Conservation (phyloP, 1,140 invertebrate genomes). For the Tribolium castaneum region DNA sequence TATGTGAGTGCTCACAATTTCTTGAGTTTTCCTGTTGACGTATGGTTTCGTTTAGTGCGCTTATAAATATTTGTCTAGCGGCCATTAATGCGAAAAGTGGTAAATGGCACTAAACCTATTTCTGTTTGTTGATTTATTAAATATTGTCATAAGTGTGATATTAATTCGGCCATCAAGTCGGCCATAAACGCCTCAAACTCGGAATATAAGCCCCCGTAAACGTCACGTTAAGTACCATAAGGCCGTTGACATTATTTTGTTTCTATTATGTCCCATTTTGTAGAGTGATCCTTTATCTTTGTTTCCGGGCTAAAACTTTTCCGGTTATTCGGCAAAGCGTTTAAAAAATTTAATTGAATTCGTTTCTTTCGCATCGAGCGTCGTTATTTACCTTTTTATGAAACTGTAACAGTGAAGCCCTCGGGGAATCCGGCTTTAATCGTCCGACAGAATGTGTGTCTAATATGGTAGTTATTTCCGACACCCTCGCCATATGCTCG, state of each 20-base stretch:
- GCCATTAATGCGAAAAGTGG: background rate
- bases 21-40: too few relatives aligned
- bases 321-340: background rate
- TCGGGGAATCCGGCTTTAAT: slow-evolving; percentile 1
- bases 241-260: slow-evolving; percentile 6
- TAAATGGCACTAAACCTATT: background rate
- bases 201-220: background rate
- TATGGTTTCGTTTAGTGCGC: too few relatives aligned
- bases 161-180: background rate
- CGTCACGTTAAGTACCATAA: background rate
- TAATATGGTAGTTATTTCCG: slow-evolving; percentile 33
- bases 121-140: background rate
- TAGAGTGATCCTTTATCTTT: slow-evolving; percentile 1
- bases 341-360: background rate
- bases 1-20: too few relatives aligned
- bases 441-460: slow-evolving; percentile 16
- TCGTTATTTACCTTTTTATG: background rate
- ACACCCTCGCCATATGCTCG: background rate
- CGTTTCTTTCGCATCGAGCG: background rate
- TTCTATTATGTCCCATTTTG: background rate
- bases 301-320: background rate
- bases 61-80: background rate
- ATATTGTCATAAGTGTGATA: background rate
- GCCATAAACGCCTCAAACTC: slow-evolving; percentile 1
- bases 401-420: background rate